A percentile compares a stretch with the other conserved stretches of the same genome.
Conservation (phyloP, 2,113 vertebrate species). For the Suricata suricatta region DNA sequence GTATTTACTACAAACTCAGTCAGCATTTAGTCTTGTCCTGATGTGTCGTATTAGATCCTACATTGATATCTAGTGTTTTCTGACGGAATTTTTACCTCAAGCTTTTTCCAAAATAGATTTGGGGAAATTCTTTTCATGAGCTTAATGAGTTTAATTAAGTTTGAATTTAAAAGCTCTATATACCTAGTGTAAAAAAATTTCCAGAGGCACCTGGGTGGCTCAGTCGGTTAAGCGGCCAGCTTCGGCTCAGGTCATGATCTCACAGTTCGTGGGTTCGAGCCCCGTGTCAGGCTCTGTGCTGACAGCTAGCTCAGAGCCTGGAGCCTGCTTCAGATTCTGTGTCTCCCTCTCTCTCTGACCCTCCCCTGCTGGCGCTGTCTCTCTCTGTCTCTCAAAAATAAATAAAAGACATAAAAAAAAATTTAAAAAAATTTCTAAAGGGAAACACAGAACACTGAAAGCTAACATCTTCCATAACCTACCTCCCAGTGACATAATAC, state of each 20-base stretch:
- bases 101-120: background rate
- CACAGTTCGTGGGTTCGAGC: too few species aligned
- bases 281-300: too few species aligned
- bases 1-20: background rate
- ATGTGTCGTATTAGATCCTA: background rate
- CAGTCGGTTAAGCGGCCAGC: too few species aligned
- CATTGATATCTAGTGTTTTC: background rate
- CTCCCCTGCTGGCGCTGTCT: too few species aligned
- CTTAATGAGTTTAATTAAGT: background rate
- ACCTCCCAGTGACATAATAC: background rate
- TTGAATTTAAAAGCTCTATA: slow-evolving; percentile 25
- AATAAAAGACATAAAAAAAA: too few species aligned
- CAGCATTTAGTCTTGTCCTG: background rate
- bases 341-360: too few species aligned
- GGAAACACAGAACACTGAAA: background rate
- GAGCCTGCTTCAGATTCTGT: too few species aligned
- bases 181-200: background rate
- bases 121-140: background rate
- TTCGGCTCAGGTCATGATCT: too few species aligned
- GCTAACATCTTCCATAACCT: background rate
- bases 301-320: too few species aligned
- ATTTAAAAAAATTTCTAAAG: background rate
- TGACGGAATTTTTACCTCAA: background rate
- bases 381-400: too few species aligned
- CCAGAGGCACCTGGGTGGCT: too few species aligned